These are phyloP conservation scores for Reticulitermes speratus DNA, from an alignment of 1,140 invertebrate species.

Conservation along the genomic window DNA sequence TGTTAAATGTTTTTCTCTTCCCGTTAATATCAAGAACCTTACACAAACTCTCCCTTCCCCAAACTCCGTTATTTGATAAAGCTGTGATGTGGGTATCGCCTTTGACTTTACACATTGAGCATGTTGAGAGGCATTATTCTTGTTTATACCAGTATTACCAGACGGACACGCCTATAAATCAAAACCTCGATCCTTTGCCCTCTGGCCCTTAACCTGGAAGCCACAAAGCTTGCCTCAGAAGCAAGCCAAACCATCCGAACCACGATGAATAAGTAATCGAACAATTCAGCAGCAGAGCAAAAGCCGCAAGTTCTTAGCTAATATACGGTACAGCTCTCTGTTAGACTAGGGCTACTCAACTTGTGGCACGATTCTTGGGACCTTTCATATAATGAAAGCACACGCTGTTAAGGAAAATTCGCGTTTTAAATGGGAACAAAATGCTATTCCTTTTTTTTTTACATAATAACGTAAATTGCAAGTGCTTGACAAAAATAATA, in stretches of 20 bases:
- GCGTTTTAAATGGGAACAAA: too few relatives aligned
- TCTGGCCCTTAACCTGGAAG: conserved; percentile 3
- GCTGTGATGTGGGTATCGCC: conserved; percentile 2
- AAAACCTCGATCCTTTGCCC: background rate
- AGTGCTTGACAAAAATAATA: too few relatives aligned
- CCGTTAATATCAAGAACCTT: background rate
- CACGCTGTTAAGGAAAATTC: too few relatives aligned
- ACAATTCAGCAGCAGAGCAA: background rate
- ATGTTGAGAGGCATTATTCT: background rate
- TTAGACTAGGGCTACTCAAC: background rate
- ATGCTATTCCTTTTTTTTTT: too few relatives aligned
- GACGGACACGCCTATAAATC: conserved; percentile 11
- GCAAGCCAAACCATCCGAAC: background rate
- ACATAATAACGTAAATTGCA: too few relatives aligned
- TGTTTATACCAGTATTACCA: background rate
- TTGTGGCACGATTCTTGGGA: background rate
- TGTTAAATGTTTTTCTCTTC: background rate
- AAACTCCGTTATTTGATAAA: background rate
- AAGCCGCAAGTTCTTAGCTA: background rate
- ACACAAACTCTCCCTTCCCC: too few relatives aligned
- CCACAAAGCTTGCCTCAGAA: conserved; percentile 6
- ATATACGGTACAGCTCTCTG: background rate
- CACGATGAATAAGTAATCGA: conserved; percentile 16
- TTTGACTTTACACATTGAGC: background rate
- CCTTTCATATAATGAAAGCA: too few relatives aligned